Evolutionary conservation across 2,797 vertebrate species (phyloP).

Genomic region (Tenualosa ilisha): DNA sequence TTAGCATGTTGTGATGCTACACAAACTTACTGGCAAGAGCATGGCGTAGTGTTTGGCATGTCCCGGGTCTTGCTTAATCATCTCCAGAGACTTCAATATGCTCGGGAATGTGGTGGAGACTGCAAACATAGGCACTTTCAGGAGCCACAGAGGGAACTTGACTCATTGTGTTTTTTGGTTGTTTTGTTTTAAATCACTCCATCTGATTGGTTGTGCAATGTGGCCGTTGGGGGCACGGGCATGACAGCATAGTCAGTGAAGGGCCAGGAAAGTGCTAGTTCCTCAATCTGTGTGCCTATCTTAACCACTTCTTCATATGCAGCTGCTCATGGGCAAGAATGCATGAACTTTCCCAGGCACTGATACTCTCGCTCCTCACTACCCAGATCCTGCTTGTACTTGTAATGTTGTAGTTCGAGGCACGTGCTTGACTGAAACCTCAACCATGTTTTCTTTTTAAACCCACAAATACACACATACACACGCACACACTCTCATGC

Average conservation of each 20-base stretch:
- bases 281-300: conserved; percentile 52
- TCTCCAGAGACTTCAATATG: background rate
- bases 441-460: background rate
- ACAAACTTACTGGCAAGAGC: background rate
- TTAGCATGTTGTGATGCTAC: background rate
- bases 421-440: conserved; percentile 3
- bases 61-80: background rate
- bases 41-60: background rate
- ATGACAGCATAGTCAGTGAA: conserved; percentile 44
- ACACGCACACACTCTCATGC: conserved; percentile 6
- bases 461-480: conserved; percentile 15
- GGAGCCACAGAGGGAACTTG: background rate
- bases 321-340: conserved; percentile 36
- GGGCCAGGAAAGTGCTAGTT: conserved; percentile 54
- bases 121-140: conserved; percentile 1
- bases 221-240: conserved; percentile 33
- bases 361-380: conserved; percentile 12
- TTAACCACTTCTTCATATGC: conserved; percentile 58
- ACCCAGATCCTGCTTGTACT: background rate
- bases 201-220: conserved; percentile 41
- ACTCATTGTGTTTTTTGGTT: background rate
- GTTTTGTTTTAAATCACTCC: conserved; percentile 9
- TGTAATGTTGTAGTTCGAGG: background rate
- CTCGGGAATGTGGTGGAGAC: background rate
- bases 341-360: conserved; percentile 51